phyloP scores from a whole-genome alignment of 2,113 vertebrate genomes.

The Tenrec ecaudatus region DNA sequence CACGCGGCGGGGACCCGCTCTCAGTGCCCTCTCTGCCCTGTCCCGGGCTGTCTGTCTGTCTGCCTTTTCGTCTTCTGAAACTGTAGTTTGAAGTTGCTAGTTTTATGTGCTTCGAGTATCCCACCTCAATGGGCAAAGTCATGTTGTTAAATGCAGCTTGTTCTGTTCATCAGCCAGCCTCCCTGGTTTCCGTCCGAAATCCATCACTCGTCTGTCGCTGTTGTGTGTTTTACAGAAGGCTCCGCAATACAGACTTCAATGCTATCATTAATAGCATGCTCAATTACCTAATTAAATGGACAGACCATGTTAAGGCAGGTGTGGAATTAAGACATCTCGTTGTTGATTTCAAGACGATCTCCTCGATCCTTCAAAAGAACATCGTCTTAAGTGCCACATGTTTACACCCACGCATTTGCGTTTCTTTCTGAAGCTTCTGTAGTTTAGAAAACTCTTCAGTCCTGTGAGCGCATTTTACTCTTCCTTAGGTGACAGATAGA shows the following conservation, averaged over 20 bases:
- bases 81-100: not conserved
- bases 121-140: not conserved
- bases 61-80: not conserved
- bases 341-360: not conserved
- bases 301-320: not conserved
- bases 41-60: fast-evolving
- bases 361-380: not conserved
- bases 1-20: not conserved
- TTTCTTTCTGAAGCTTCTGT: not conserved
- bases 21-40: not conserved
- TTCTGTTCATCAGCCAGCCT: not conserved
- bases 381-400: not conserved
- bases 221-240: not conserved
- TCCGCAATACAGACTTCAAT: too few relatives aligned
- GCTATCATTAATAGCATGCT: not conserved
- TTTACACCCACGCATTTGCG: not conserved
- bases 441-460: constrained; percentile 37
- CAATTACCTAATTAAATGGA: not conserved
- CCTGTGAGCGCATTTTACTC: not conserved
- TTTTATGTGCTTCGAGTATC: not conserved
- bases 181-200: not conserved
- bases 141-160: not conserved
- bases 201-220: not conserved
- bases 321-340: not conserved
- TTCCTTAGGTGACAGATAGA: constrained; percentile 6